Percentiles rank a stretch among this genome's conserved stretches.
Evolutionary conservation across 1,140 invertebrate genomes (phyloP).

Genomic region (Pogonomyrmex californicus): DNA sequence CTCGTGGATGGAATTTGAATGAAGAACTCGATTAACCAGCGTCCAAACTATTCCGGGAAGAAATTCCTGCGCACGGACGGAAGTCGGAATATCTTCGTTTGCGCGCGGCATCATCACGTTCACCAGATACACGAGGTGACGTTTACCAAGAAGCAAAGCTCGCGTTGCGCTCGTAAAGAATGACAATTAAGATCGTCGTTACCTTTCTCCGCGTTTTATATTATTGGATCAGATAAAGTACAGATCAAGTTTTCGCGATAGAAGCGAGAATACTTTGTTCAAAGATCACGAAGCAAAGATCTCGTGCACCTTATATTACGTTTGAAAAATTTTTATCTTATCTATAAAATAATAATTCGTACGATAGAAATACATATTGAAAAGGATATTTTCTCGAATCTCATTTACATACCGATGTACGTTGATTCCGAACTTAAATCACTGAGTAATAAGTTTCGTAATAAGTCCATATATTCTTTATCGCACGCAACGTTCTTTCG

Average conservation of each 20-base stretch:
- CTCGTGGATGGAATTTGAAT: conserved; percentile 45
- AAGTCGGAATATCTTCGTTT: conserved; percentile 36
- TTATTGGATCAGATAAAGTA: conserved; percentile 17
- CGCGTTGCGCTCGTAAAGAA: conserved; percentile 13
- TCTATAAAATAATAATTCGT: neutral
- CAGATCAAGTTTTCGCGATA: neutral
- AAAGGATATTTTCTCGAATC: neutral
- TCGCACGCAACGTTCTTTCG: neutral
- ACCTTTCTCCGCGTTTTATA: neutral
- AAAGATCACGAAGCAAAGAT: neutral
- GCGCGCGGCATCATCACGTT: conserved; percentile 31
- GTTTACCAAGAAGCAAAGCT: conserved; percentile 16
- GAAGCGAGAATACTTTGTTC: neutral
- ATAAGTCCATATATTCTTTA: conserved; percentile 13
- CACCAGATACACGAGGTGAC: conserved; percentile 27
- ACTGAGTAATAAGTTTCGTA: neutral
- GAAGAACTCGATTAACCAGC: conserved; percentile 29
- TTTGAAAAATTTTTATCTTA: neutral
- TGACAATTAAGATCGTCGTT: conserved; percentile 33
- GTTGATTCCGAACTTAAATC: neutral
- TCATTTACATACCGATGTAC: neutral
- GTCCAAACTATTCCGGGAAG: conserved; percentile 43
- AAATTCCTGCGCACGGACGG: conserved; percentile 51
- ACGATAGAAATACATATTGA: neutral
- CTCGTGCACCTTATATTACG: neutral